These are phyloP conservation scores for Aptenodytes forsteri DNA, from an alignment of 2,113 vertebrate species.

Conservation along the genomic window DNA sequence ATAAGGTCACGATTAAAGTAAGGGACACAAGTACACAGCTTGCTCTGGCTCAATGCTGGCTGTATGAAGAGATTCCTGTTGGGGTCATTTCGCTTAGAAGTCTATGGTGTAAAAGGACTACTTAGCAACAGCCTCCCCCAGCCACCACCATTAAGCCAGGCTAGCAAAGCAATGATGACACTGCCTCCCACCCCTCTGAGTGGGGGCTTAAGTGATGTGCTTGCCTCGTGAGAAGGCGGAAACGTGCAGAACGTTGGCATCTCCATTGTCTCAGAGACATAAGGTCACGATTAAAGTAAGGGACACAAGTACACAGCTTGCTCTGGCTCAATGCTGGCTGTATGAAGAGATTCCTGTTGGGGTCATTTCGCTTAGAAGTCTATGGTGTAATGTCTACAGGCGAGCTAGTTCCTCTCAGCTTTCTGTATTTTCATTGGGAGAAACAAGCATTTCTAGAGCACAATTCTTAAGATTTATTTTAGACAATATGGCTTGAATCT, in stretches of 20 bases:
- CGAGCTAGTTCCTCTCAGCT: neutral
- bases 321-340: neutral
- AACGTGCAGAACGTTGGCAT: neutral
- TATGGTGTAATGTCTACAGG: neutral
- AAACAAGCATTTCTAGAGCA: neutral
- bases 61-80: neutral
- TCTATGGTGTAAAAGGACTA: no score
- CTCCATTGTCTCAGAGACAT: neutral
- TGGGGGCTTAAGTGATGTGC: rapidly evolving
- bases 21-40: neutral
- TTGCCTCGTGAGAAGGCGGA: neutral
- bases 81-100: neutral
- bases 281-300: neutral
- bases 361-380: neutral
- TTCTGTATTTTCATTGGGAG: neutral
- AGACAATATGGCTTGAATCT: neutral
- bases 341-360: neutral
- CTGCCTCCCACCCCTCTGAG: neutral
- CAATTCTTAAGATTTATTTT: neutral
- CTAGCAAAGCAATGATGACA: neutral
- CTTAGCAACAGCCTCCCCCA: no score
- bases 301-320: neutral
- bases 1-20: neutral
- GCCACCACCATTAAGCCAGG: neutral
- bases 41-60: neutral